Conservation (phyloP, 2,888 invertebrate species). For the Graphium colonna region DNA sequence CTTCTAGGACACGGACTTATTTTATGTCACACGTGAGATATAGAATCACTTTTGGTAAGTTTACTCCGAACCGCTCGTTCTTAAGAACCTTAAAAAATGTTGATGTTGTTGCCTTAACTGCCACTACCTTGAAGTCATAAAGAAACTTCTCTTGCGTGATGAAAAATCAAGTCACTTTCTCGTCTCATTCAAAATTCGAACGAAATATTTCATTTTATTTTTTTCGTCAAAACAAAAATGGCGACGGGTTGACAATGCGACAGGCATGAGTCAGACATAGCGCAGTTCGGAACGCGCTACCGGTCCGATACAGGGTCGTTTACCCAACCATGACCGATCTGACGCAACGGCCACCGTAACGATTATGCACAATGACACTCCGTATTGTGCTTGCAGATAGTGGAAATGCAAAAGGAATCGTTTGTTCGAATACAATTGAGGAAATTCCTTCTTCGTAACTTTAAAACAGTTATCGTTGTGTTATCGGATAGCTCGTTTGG, state of each 20-base stretch:
- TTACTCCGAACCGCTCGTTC: no score
- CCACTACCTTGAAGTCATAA: no score
- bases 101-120: no score
- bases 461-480: no score
- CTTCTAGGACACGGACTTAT: no score
- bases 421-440: slow-evolving; percentile 5
- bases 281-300: slow-evolving; percentile 25
- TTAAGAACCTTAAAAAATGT: no score
- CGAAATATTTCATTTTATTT: neutral
- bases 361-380: slow-evolving; percentile 24
- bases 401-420: slow-evolving; percentile 6
- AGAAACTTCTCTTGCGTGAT: no score
- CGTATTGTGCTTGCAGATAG: slow-evolving; percentile 4
- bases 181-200: neutral
- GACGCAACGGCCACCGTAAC: slow-evolving; percentile 30
- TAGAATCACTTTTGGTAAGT: no score
- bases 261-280: slow-evolving; percentile 26
- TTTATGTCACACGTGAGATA: no score
- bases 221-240: slow-evolving; percentile 10
- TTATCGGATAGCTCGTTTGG: no score
- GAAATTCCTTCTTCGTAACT: neutral
- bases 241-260: slow-evolving; percentile 9
- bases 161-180: neutral
- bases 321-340: slow-evolving; percentile 33
- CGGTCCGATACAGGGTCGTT: slow-evolving; percentile 36